These are phyloP conservation scores for Uloborus plumipes DNA, from an alignment of 2,888 invertebrate genomes.

Conservation along the genomic window DNA sequence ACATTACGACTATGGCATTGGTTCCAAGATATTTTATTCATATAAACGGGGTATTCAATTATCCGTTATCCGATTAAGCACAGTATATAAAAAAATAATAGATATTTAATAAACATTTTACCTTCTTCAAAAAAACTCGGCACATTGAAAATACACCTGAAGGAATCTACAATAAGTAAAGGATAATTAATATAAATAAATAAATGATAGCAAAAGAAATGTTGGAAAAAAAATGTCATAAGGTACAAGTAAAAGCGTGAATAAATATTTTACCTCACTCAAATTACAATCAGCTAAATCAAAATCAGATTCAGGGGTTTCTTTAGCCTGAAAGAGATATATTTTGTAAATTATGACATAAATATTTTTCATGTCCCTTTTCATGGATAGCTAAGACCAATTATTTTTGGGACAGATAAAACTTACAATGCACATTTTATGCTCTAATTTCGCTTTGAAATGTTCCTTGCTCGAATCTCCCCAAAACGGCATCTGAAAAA, in stretches of 20 bases:
- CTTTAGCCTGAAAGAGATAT: slow-evolving; percentile 75
- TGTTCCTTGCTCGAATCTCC: slow-evolving; percentile 67
- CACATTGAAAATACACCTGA: slow-evolving; percentile 84
- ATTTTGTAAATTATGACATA: neutral
- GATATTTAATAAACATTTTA: slow-evolving; percentile 65
- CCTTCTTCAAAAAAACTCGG: slow-evolving; percentile 84
- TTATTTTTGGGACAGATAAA: neutral
- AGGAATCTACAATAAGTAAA: slow-evolving; percentile 75
- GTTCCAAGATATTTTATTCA: too few species aligned
- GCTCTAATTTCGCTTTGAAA: slow-evolving; percentile 76
- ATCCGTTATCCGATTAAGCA: too few species aligned
- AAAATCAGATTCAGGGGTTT: slow-evolving; percentile 85
- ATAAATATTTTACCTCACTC: slow-evolving; percentile 71
- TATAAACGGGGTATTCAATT: too few species aligned
- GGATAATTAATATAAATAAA: neutral
- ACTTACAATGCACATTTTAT: slow-evolving; percentile 76
- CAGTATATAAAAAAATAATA: too few species aligned
- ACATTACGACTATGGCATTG: too few species aligned
- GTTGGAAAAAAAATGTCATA: neutral
- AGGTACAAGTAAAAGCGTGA: too few species aligned
- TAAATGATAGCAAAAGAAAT: neutral
- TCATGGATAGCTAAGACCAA: neutral
- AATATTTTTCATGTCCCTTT: neutral
- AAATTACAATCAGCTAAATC: slow-evolving; percentile 85
- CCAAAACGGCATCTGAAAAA: slow-evolving; percentile 60